These are phyloP conservation scores for Drosophila cognata DNA, from an alignment of 2,888 invertebrate species.

Conservation along the genomic window DNA sequence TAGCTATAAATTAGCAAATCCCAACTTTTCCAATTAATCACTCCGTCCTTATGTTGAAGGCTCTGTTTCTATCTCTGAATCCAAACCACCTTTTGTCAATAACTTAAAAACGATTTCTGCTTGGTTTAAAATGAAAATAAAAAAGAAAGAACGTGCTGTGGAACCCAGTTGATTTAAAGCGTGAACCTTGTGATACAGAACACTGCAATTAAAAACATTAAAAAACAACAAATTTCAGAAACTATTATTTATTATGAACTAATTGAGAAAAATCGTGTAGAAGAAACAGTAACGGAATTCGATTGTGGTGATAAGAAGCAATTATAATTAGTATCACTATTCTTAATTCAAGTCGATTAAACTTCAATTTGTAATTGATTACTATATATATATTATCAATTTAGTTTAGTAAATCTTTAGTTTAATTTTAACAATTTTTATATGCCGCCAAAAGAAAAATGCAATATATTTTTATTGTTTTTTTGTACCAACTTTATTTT, in stretches of 20 bases:
- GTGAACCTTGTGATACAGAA: conserved; percentile 61
- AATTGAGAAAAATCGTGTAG: conserved; percentile 13
- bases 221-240: background rate
- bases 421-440: conserved; percentile 21
- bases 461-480: conserved; percentile 29
- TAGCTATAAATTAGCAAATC: conserved; percentile 18
- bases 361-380: conserved; percentile 51
- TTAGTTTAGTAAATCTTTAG: conserved; percentile 52
- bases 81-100: conserved; percentile 27
- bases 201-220: conserved; percentile 27
- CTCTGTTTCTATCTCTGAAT: conserved; percentile 18
- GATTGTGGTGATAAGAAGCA: conserved; percentile 74
- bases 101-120: conserved; percentile 20
- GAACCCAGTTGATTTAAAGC: conserved; percentile 13
- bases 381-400: conserved; percentile 46
- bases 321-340: conserved; percentile 70
- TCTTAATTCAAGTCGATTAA: conserved; percentile 35
- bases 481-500: background rate
- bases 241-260: background rate
- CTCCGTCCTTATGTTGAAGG: conserved; percentile 49
- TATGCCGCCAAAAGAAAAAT: conserved; percentile 59
- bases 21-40: conserved; percentile 49
- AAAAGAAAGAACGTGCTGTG: conserved; percentile 39
- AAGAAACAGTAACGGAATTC: conserved; percentile 37
- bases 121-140: conserved; percentile 4